Percentiles rank a stretch among this genome's conserved stretches.
These are phyloP conservation scores for Mugil cephalus DNA, from an alignment of 2,113 vertebrate species.

Conservation along the genomic window DNA sequence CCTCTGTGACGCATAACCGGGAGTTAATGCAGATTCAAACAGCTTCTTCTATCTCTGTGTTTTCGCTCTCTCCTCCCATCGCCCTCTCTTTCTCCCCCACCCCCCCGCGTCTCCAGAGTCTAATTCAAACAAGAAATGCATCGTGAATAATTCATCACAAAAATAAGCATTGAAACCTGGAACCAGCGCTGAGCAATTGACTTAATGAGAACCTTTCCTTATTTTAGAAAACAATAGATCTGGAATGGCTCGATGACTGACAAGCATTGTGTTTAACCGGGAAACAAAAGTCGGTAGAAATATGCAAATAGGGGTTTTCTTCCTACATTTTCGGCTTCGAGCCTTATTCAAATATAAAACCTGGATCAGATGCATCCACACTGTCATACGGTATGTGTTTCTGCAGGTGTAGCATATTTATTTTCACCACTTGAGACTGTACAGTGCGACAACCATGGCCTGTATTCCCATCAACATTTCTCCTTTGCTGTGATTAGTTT, in stretches of 20 bases:
- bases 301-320: slow-evolving; percentile 31
- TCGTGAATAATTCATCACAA: slow-evolving; percentile 68
- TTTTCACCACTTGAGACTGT: neutral
- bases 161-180: slow-evolving; percentile 51
- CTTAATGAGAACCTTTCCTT: slow-evolving; percentile 47
- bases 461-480: slow-evolving; percentile 11
- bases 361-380: neutral
- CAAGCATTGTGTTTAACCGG: slow-evolving; percentile 9
- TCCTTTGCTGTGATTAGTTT: slow-evolving; percentile 27
- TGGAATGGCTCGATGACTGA: slow-evolving; percentile 23
- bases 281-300: slow-evolving; percentile 6
- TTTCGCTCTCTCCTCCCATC: neutral
- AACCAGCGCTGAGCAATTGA: slow-evolving; percentile 33
- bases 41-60: slow-evolving; percentile 11
- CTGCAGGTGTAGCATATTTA: neutral
- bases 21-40: slow-evolving; percentile 30
- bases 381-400: neutral
- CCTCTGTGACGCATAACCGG: slow-evolving; percentile 20
- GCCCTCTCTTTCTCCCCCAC: slow-evolving; percentile 7
- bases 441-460: slow-evolving; percentile 19
- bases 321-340: slow-evolving; percentile 6
- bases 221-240: slow-evolving; percentile 35
- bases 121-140: slow-evolving; percentile 53
- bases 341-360: slow-evolving; percentile 14
- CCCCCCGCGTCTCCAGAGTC: slow-evolving; percentile 15